Percentiles rank a stretch among this genome's conserved stretches.
These are phyloP conservation scores for Haemorhous mexicanus DNA, from an alignment of 2,113 vertebrate species.

Conservation along the genomic window DNA sequence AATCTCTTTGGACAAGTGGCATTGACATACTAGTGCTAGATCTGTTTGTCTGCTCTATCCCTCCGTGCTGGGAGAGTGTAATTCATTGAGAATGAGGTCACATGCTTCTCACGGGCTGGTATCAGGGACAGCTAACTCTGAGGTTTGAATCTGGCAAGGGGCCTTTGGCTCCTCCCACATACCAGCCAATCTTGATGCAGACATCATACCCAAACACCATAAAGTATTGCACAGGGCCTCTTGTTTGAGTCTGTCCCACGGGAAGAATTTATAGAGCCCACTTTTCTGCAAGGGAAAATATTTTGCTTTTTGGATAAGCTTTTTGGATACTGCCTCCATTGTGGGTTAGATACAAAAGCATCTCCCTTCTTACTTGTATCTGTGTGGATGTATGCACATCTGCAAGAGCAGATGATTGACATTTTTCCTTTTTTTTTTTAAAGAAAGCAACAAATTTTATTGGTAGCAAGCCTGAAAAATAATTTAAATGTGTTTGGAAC, in stretches of 20 bases:
- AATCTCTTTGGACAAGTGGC: background rate
- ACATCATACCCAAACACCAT: background rate
- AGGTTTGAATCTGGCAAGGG: background rate
- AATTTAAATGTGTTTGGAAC: slow-evolving; percentile 75
- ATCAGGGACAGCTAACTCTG: background rate
- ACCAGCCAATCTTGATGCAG: background rate
- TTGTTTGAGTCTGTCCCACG: background rate
- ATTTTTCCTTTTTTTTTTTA: slow-evolving; percentile 19
- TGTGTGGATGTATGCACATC: slow-evolving; percentile 30
- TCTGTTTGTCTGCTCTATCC: background rate
- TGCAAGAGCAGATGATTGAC: slow-evolving; percentile 56
- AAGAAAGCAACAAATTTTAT: slow-evolving; percentile 48
- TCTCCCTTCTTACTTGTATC: slow-evolving; percentile 20
- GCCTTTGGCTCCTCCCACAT: background rate
- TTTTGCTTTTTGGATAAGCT: slow-evolving; percentile 19
- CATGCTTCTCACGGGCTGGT: background rate
- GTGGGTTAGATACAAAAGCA: slow-evolving; percentile 13
- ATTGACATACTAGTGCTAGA: background rate
- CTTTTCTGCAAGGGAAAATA: background rate
- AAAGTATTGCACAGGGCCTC: background rate
- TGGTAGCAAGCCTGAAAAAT: slow-evolving; percentile 69
- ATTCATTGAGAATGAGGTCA: background rate
- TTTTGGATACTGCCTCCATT: slow-evolving; percentile 21
- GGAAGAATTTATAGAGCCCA: background rate
- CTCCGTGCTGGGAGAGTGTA: background rate